These are phyloP conservation scores for Pluvianellus socialis DNA, from an alignment of 2,113 vertebrate genomes.

Conservation along the genomic window DNA sequence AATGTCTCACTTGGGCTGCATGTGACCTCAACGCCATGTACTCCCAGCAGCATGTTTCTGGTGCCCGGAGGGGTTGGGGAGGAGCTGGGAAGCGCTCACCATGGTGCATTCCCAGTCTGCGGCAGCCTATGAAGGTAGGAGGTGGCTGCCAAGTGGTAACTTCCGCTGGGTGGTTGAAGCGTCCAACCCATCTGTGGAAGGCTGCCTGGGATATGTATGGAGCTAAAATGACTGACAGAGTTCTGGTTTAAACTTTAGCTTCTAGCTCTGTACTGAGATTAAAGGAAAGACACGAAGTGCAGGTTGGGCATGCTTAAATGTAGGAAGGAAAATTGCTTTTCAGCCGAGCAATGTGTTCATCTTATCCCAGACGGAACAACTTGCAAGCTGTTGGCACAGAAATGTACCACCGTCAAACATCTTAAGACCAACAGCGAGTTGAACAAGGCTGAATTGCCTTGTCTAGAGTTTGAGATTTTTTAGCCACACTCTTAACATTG, in stretches of 20 bases:
- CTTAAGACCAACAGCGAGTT: not conserved
- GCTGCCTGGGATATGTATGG: not conserved
- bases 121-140: not conserved
- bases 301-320: not conserved
- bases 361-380: not conserved
- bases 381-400: not conserved
- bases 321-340: not conserved
- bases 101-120: fast-evolving
- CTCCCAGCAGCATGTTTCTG: not conserved
- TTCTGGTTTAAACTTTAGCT: not conserved
- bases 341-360: not conserved
- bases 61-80: not conserved
- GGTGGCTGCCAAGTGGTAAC: not conserved
- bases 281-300: not conserved
- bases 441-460: not conserved
- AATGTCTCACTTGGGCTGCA: not conserved
- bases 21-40: not conserved
- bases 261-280: not conserved
- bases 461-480: not conserved
- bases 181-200: not conserved
- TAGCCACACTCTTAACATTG: not conserved
- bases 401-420: not conserved
- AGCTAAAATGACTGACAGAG: not conserved
- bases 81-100: fast-evolving
- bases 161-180: not conserved